phyloP scores from a whole-genome alignment of 2,113 vertebrate species.

The Maylandia zebra region DNA sequence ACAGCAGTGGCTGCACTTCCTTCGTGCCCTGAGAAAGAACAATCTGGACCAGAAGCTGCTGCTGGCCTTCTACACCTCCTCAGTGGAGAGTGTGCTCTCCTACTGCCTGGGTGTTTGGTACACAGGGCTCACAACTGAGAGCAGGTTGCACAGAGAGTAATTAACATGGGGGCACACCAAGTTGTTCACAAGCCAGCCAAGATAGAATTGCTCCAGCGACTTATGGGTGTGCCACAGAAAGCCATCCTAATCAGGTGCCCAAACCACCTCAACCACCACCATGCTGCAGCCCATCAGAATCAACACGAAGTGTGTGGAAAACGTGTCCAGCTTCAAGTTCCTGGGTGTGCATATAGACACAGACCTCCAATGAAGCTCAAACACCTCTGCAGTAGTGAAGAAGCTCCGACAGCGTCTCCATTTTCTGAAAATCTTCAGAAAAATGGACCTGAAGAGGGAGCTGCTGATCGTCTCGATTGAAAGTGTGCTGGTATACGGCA shows the following conservation, averaged over 20 bases:
- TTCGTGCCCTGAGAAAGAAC: neutral
- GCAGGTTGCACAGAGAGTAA: neutral
- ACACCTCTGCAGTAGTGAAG: neutral
- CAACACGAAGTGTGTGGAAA: neutral
- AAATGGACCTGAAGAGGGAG: neutral
- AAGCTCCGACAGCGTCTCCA: fast-evolving
- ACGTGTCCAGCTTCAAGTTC: neutral
- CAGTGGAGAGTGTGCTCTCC: neutral
- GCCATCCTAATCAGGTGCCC: neutral
- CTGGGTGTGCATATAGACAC: neutral
- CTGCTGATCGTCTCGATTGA: neutral
- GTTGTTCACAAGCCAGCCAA: neutral
- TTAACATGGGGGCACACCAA: neutral
- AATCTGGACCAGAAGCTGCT: neutral
- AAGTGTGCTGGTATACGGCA: neutral
- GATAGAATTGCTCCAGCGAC: neutral
- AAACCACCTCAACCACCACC: neutral
- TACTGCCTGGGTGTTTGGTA: neutral
- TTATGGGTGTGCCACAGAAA: neutral
- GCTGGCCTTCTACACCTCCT: neutral
- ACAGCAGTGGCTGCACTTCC: neutral
- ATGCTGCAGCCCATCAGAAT: neutral
- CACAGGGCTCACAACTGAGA: neutral
- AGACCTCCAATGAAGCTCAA: neutral
- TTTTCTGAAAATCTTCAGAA: neutral